Conservation (phyloP, 2,888 invertebrate species). For the Rhodophaea formosa region DNA sequence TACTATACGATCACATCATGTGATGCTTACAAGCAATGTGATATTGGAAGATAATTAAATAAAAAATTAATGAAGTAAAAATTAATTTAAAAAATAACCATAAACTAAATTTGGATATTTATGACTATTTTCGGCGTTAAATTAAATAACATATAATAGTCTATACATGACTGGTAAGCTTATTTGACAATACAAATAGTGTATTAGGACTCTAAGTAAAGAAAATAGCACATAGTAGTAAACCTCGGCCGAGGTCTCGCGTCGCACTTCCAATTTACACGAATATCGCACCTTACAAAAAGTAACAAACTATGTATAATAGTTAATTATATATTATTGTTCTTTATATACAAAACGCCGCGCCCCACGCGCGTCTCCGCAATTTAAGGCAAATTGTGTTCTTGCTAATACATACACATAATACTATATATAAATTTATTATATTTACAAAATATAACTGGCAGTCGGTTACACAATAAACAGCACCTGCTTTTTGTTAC, state of each 20-base stretch:
- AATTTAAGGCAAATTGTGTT: slow-evolving; percentile 63
- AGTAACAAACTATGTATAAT: slow-evolving; percentile 74
- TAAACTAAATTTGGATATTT: slow-evolving; percentile 81
- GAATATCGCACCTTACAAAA: slow-evolving; percentile 70
- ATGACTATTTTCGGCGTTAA: slow-evolving; percentile 79
- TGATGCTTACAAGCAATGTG: slow-evolving; percentile 68
- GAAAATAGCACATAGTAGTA: slow-evolving; percentile 63
- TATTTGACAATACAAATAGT: slow-evolving; percentile 72
- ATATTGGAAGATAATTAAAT: slow-evolving; percentile 60
- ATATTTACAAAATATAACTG: slow-evolving; percentile 75
- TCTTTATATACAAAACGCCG: slow-evolving; percentile 73
- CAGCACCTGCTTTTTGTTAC: slow-evolving; percentile 64
- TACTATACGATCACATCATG: slow-evolving; percentile 64
- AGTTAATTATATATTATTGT: slow-evolving; percentile 69
- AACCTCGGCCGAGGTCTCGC: slow-evolving; percentile 44
- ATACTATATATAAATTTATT: slow-evolving; percentile 56
- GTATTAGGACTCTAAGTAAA: slow-evolving; percentile 74
- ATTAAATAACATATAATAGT: slow-evolving; percentile 74
- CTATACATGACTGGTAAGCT: slow-evolving; percentile 80
- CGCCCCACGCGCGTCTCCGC: slow-evolving; percentile 60
- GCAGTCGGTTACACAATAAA: slow-evolving; percentile 59
- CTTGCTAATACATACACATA: slow-evolving; percentile 58
- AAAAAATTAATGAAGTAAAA: slow-evolving; percentile 60
- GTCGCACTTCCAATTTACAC: slow-evolving; percentile 60
- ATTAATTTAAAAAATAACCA: slow-evolving; percentile 66